These are phyloP conservation scores for Coturnix japonica DNA, from an alignment of 2,113 vertebrate genomes.

Conservation along the genomic window DNA sequence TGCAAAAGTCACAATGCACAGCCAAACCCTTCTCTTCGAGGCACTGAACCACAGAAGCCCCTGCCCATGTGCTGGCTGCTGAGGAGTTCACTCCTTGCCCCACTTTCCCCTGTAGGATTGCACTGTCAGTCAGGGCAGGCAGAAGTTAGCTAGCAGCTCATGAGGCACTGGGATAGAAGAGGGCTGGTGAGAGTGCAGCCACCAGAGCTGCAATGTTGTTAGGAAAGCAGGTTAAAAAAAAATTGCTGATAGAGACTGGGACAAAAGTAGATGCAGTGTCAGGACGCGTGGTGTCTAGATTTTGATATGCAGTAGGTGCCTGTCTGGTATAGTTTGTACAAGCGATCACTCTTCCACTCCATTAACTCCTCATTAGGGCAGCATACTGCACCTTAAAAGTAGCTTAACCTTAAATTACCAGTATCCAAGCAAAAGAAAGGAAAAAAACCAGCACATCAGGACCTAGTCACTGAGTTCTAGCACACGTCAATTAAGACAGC, in stretches of 20 bases:
- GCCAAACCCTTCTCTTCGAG: neutral
- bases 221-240: constrained; percentile 49
- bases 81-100: neutral
- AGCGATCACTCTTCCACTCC: constrained; percentile 30
- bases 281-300: constrained; percentile 7
- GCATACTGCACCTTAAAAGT: constrained; percentile 22
- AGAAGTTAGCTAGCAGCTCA: neutral
- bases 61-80: neutral
- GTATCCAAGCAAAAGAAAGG: constrained; percentile 25
- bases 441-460: constrained; percentile 14
- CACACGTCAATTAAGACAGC: neutral
- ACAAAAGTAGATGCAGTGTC: constrained; percentile 33
- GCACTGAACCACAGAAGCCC: neutral
- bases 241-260: constrained; percentile 44
- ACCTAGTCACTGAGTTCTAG: neutral
- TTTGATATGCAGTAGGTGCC: constrained; percentile 41
- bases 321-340: constrained; percentile 25
- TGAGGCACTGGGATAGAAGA: neutral
- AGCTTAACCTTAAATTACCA: constrained; percentile 61
- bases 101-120: neutral
- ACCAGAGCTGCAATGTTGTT: neutral
- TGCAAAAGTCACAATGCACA: neutral
- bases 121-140: neutral
- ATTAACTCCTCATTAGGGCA: constrained; percentile 52
- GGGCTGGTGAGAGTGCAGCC: neutral